phyloP scores from a whole-genome alignment of 2,113 vertebrate genomes.

The Monarcha castaneiventris region DNA sequence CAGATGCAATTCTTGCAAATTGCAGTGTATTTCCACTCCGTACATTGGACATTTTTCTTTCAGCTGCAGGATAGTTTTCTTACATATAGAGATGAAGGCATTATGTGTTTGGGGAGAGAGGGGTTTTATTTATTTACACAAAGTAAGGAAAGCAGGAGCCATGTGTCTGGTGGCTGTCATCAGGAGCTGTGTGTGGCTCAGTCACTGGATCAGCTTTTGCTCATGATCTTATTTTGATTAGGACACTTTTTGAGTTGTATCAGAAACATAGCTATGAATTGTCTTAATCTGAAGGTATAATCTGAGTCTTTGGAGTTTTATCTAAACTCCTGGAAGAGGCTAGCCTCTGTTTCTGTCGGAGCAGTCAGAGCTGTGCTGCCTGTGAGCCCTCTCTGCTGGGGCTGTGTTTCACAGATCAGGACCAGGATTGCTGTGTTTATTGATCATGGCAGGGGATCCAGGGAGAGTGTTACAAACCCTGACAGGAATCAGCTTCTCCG shows the following conservation, averaged over 20 bases:
- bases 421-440: neutral
- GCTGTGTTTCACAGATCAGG: neutral
- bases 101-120: neutral
- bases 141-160: neutral
- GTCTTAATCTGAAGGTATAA: neutral
- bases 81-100: rapidly evolving
- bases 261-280: neutral
- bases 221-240: neutral
- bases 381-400: neutral
- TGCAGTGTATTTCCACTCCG: neutral
- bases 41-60: neutral
- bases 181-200: neutral
- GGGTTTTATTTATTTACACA: neutral
- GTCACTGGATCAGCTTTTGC: neutral
- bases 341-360: neutral
- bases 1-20: neutral
- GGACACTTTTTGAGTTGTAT: too few species aligned
- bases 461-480: neutral
- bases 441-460: neutral
- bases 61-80: neutral
- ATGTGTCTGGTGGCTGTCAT: neutral
- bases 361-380: neutral
- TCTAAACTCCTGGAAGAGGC: neutral
- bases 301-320: neutral
- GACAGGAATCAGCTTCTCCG: neutral